Evolutionary conservation across 2,888 invertebrate species (phyloP).

Genomic region (Pachliopta kotzebuea): DNA sequence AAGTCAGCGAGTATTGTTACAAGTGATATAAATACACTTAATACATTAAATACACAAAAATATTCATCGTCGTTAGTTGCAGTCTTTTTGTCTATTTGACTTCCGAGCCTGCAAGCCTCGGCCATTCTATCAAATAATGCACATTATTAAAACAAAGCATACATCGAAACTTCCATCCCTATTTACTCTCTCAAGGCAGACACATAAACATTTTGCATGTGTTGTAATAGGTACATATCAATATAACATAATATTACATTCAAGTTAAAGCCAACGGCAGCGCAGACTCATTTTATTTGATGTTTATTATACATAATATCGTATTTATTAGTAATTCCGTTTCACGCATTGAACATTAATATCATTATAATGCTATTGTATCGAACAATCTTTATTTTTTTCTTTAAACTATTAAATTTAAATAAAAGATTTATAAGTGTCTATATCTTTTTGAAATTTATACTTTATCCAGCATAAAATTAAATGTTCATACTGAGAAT

Average conservation of each 20-base stretch:
- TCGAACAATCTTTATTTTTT: background rate
- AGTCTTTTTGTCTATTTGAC: slow-evolving; percentile 56
- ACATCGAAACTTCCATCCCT: slow-evolving; percentile 17
- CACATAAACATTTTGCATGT: slow-evolving; percentile 2
- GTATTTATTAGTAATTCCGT: background rate
- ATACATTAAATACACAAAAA: slow-evolving; percentile 74
- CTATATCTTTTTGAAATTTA: too few species aligned
- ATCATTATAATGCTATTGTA: background rate
- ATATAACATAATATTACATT: slow-evolving; percentile 12
- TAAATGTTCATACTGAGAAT: too few species aligned
- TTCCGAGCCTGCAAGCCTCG: slow-evolving; percentile 67
- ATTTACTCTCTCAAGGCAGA: slow-evolving; percentile 7
- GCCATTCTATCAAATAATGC: slow-evolving; percentile 59
- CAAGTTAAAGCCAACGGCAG: slow-evolving; percentile 37
- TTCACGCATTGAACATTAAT: background rate
- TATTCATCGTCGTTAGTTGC: slow-evolving; percentile 63
- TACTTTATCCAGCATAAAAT: too few species aligned
- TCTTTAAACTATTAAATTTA: background rate
- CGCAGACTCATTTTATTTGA: slow-evolving; percentile 39
- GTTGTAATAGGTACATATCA: slow-evolving; percentile 6
- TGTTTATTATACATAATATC: slow-evolving; percentile 1
- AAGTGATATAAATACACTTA: slow-evolving; percentile 79
- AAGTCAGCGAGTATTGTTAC: slow-evolving; percentile 80
- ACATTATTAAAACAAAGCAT: slow-evolving; percentile 35
- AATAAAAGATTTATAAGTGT: too few species aligned